Conservation (phyloP, 2,888 invertebrate species). For the Drosophila fungiperda region DNA sequence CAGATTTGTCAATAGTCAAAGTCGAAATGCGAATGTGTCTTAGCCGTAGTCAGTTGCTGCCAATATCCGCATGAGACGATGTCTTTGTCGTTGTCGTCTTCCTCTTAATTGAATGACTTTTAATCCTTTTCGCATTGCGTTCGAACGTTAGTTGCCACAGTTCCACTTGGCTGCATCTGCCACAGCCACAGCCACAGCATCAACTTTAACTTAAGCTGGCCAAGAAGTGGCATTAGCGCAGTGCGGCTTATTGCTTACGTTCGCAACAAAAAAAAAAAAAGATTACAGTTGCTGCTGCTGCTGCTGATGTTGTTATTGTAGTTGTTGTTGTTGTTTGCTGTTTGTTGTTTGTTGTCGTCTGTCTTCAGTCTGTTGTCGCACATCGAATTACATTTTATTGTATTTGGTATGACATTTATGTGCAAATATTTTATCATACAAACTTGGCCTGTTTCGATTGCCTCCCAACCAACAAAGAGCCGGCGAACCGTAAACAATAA, state of each 20-base stretch:
- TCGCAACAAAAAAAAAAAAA: conserved; percentile 32
- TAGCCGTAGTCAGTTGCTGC: conserved; percentile 20
- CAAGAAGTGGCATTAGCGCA: conserved; percentile 66
- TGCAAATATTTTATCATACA: conserved; percentile 78
- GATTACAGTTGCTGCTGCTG: conserved; percentile 10
- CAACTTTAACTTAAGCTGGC: conserved; percentile 29
- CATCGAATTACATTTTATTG: conserved; percentile 80
- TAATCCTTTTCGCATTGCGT: conserved; percentile 82
- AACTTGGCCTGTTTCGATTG: conserved; percentile 67
- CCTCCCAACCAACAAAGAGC: conserved; percentile 49
- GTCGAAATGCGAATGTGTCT: conserved; percentile 12
- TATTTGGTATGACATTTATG: conserved; percentile 79
- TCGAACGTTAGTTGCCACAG: conserved; percentile 71
- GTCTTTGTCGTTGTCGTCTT: conserved; percentile 50
- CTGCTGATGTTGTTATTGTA: conserved; percentile 14
- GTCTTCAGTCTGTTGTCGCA: conserved; percentile 30
- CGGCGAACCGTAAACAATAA: conserved; percentile 63
- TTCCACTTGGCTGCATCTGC: conserved; percentile 60
- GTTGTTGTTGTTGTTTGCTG: conserved; percentile 28
- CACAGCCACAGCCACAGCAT: conserved; percentile 3
- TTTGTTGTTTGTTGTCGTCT: conserved; percentile 22
- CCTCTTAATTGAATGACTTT: conserved; percentile 77
- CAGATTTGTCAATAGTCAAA: conserved; percentile 43
- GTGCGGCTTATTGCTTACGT: conserved; percentile 76
- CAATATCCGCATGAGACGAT: conserved; percentile 42